Conservation (phyloP, 2,888 invertebrate species). For the Agrilus mali region DNA sequence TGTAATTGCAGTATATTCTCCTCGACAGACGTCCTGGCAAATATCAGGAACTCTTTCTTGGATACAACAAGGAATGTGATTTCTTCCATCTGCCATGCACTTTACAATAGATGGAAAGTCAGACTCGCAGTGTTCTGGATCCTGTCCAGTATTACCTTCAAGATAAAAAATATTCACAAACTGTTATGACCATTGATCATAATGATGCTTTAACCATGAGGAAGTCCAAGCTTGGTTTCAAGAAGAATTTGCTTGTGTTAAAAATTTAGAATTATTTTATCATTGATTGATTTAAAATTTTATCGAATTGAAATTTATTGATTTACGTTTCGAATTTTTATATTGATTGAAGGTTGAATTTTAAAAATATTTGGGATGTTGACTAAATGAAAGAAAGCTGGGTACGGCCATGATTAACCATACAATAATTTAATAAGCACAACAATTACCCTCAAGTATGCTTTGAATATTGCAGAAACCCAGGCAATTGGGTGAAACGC, state of each 20-base stretch:
- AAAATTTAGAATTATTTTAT: too few relatives aligned
- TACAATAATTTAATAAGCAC: too few relatives aligned
- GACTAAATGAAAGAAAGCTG: not conserved
- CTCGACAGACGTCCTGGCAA: constrained; percentile 75
- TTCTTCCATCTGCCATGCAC: constrained; percentile 69
- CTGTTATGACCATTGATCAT: too few relatives aligned
- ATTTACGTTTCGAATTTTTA: too few relatives aligned
- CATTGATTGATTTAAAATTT: too few relatives aligned
- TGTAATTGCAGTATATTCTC: constrained; percentile 73
- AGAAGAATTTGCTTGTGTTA: too few relatives aligned
- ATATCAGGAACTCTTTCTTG: constrained; percentile 71
- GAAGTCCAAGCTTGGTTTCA: too few relatives aligned
- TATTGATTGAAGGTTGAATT: too few relatives aligned
- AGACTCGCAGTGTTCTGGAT: constrained; percentile 67
- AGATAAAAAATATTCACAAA: constrained; percentile 36
- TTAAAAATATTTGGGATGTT: too few relatives aligned
- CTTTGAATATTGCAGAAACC: constrained; percentile 72
- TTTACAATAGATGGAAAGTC: constrained; percentile 71
- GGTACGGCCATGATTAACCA: too few relatives aligned
- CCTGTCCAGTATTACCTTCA: constrained; percentile 64
- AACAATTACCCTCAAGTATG: constrained; percentile 29
- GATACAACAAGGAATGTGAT: constrained; percentile 76
- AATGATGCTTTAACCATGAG: too few relatives aligned
- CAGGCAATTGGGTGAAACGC: constrained; percentile 58
- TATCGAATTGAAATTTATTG: too few relatives aligned